Conservation (phyloP, 2,888 invertebrate genomes). For the Tridacna crocea region DNA sequence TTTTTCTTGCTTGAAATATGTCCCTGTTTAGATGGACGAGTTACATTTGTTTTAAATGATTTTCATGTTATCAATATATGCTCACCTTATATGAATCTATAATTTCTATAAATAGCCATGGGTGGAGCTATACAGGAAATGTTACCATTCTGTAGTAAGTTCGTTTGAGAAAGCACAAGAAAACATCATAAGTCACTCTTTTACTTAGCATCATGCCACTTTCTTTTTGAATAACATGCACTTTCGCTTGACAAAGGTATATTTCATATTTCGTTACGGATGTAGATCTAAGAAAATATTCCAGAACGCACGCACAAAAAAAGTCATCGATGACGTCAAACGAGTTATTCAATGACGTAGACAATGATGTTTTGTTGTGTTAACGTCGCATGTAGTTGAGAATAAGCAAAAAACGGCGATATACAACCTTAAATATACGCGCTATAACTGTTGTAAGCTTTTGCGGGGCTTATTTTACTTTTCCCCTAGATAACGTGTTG, state of each 20-base stretch:
- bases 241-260: background rate
- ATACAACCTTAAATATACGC: slow-evolving; percentile 45
- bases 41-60: too few species aligned
- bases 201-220: background rate
- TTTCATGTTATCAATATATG: too few species aligned
- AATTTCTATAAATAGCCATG: slow-evolving; percentile 73
- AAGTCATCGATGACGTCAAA: background rate
- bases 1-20: too few species aligned
- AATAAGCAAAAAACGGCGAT: slow-evolving; percentile 11
- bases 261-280: too few species aligned
- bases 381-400: slow-evolving; percentile 37
- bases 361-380: slow-evolving; percentile 26
- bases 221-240: background rate
- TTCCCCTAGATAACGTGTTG: slow-evolving; percentile 4
- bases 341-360: background rate
- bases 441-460: slow-evolving; percentile 25
- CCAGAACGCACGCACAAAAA: too few species aligned
- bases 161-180: slow-evolving; percentile 29
- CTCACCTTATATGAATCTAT: slow-evolving; percentile 26
- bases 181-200: slow-evolving; percentile 16
- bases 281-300: too few species aligned
- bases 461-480: slow-evolving; percentile 14
- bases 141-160: slow-evolving; percentile 84
- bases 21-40: too few species aligned
- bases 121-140: slow-evolving; percentile 83